Conservation (phyloP, 2,888 invertebrate genomes). For the Peribatodes rhomboidaria region DNA sequence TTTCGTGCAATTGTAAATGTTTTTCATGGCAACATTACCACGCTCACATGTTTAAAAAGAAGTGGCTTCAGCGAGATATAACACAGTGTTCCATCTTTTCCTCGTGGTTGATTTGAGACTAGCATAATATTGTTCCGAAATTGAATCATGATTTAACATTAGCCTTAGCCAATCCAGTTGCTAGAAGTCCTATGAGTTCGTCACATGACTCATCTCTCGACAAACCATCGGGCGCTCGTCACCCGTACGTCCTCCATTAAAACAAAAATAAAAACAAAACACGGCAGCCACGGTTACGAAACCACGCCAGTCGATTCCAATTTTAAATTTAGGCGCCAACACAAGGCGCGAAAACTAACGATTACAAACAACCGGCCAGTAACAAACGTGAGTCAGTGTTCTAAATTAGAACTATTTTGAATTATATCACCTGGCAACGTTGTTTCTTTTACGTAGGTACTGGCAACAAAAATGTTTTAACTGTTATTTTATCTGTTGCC, state of each 20-base stretch:
- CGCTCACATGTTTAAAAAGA: too few relatives aligned
- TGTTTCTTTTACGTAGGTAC: slow-evolving; percentile 48
- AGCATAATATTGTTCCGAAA: background rate
- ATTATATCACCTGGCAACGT: slow-evolving; percentile 70
- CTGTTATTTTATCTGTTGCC: slow-evolving; percentile 32
- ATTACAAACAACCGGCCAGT: slow-evolving; percentile 62
- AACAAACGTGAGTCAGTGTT: slow-evolving; percentile 63
- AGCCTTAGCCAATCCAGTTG: background rate
- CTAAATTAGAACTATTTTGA: slow-evolving; percentile 62
- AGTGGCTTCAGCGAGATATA: too few relatives aligned
- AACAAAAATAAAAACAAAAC: slow-evolving; percentile 47
- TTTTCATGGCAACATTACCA: too few relatives aligned
- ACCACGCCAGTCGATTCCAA: slow-evolving; percentile 59
- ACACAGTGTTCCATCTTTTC: too few relatives aligned
- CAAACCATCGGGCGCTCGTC: slow-evolving; percentile 31
- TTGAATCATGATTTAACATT: background rate
- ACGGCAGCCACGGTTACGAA: slow-evolving; percentile 59
- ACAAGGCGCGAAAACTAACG: slow-evolving; percentile 56
- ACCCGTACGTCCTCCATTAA: slow-evolving; percentile 30
- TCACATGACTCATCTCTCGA: slow-evolving; percentile 33
- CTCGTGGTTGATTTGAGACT: too few relatives aligned
- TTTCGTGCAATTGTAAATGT: too few relatives aligned
- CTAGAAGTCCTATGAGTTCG: slow-evolving; percentile 1
- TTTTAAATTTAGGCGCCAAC: slow-evolving; percentile 73
- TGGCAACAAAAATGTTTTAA: slow-evolving; percentile 34